Evolutionary conservation across 2,888 invertebrate genomes (phyloP), one percentile per base, ranked within the genome.

Genomic region (Hypomecis punctinalis): DNA sequence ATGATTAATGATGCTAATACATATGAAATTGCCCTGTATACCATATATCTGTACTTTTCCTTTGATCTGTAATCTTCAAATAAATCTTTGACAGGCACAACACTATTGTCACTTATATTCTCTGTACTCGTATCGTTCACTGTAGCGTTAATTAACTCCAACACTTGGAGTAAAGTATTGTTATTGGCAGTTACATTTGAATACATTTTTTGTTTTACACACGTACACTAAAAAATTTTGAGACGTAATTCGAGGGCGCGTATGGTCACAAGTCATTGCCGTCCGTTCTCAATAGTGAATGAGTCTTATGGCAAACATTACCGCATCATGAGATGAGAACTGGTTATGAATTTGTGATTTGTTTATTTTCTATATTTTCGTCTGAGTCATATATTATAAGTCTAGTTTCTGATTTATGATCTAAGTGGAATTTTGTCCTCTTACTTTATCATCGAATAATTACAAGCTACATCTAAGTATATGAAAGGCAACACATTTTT

Each of bases 11-110:
- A 81, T 6, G 94, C 95, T 51, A 95, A 80, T 10, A 93, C 73
- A 61, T 94, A 95, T 36, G 94, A 94, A 40, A 94, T 84, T 49
- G 93, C 85, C 77, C 92, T 93, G 74, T 94, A 95, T 40, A 93
- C 76, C 63, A 87, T 76, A 65, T 94, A 78, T 70, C 91, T 92
- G 59, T 93, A 86, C 52, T 77, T 83, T 67, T 90, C 89, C 53
- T 78, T 80, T 36, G 78, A 79, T 63, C 80, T 79, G 65, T 86
- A 90, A 5, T 83, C 85, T 76, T 90, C 90, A 48, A 85, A 90
- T 47, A 89, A 76, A 72, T 89, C 84, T 35, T 83, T 78, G 33
- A 82, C 74, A 9, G 78, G 78, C 78, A 83, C 82, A 73, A 73
- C 86, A 86, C 89, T 90, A 67, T 80, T 74, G 70, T 85, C 78